Evolutionary conservation across 2,888 invertebrate genomes (phyloP), one percentile per base, ranked within the genome.

Genomic region (Nomada hirtipes): DNA sequence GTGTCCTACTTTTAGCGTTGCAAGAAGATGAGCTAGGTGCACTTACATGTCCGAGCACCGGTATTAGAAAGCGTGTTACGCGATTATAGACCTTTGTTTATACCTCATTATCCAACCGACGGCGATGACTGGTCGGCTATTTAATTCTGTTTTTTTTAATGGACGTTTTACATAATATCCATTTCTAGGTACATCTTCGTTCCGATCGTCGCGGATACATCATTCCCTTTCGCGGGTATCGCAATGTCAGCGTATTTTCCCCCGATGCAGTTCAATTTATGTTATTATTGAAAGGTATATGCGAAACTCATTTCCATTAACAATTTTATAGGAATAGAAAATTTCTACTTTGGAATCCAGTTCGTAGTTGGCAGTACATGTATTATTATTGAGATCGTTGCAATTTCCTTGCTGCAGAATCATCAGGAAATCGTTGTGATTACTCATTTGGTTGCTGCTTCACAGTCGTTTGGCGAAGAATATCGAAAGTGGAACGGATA

Each of bases 11-110:
- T 79, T 50, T 65, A 15, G 53, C 44, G 44, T 36, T 36, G 53
- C 59, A 60, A 18, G 73, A 76, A 67, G 63, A 76, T 53, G 52
- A 63, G 23, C 67, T 78, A 74, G 83, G 36, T 68, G 74, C 76
- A 72, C 67, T 79, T 74, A 50, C 57, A 79, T 74, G 77, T 73
- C 76, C 86, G 53, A 69, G 79, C 73, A 65, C 67, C 63, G 78
- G 83, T 85, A 86, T 86, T 91, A 90, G 91, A 90, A 90, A 91
- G 90, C 86, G 89, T 86, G 88, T 90, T 91, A 88, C 87, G 87
- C 89, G 88, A 89, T 85, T 86, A 83, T 69, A 55, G 68, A 82
- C 76, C 83, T 87, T 87, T 82, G 85, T 87, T 82, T 85, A 83
- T 82, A 74, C 73, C 74, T 76, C 82, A 82, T 88, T 88, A 86